Evolutionary conservation across 1,140 invertebrate genomes (phyloP), one percentile per base, ranked within the genome.

Genomic region (Drosophila repleta): DNA sequence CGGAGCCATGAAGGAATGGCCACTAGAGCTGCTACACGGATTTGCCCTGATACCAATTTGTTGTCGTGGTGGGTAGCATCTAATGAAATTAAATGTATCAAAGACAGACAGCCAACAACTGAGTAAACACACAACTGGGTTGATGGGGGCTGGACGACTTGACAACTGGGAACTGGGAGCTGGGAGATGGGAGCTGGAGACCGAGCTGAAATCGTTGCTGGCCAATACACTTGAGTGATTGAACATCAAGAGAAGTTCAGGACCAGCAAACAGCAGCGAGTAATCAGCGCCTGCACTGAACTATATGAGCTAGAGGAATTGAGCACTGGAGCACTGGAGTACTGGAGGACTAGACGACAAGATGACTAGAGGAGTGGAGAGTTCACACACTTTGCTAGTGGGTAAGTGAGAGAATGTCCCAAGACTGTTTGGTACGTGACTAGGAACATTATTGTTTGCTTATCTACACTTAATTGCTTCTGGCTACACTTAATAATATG

Each of bases 401-500:
- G 10, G 32, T 56, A 73, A 79, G 72, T 73, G 76, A 76, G 79
- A 82, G 76, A 82, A 71, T 82, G 79, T 82, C 76, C 79, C 74
- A 71, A 79, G 60, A 67, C 63, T 55, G 55, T 62, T 35, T 56
- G 62, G 87, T 87, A 90, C 87, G 87, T 90, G 87, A 90, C 87
- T 87, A 76, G 87, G 87, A 90, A 87, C 82, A 90, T 90, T 90
- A 90, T 90, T 90, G 87, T 90, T 90, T 90, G 82, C 87, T 90
- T 90, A 90, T 90, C 87, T 81, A 88, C 87, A 90, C 82, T 90
- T 90, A 90, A 90, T 90, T 90, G 87, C 87, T 90, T 88, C 87
- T 90, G 88, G 87, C 87, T 90, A 90, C 87, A 90, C 87, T 90
- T 90, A 90, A 90, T 90, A 90, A 90, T 84, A 87, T 90, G 82